phyloP scores from a whole-genome alignment of 2,888 invertebrate species.

The Sepiola atlantica region DNA sequence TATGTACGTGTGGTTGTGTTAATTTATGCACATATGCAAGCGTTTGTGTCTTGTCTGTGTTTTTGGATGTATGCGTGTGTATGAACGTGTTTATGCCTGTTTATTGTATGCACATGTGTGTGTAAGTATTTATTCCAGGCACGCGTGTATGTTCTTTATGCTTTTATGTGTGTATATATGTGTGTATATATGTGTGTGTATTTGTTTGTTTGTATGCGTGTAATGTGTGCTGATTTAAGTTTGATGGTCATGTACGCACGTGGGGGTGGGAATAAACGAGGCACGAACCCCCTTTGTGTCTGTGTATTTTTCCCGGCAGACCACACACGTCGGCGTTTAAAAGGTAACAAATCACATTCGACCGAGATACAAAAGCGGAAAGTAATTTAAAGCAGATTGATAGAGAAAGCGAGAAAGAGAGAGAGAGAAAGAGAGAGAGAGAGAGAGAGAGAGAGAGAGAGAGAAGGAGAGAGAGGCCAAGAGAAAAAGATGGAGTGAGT shows the following conservation, averaged over 20 bases:
- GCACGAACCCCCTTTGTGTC: neutral
- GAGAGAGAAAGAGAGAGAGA: too few relatives aligned
- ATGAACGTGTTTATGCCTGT: neutral
- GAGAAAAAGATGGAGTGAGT: too few relatives aligned
- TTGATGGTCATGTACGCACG: neutral
- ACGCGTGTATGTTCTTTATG: neutral
- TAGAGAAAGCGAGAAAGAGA: neutral
- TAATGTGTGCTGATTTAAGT: too few relatives aligned
- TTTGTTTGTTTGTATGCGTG: neutral
- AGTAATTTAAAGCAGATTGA: neutral
- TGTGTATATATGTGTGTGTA: neutral
- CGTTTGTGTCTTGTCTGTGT: neutral
- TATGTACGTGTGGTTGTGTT: neutral
- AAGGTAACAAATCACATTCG: constrained; percentile 17
- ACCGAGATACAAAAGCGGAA: neutral
- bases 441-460: too few relatives aligned
- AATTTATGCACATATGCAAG: too few relatives aligned
- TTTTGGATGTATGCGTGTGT: neutral
- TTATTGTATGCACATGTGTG: neutral
- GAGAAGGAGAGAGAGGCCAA: too few relatives aligned
- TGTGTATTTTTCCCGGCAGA: neutral
- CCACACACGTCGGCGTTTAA: neutral
- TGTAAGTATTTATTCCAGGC: neutral
- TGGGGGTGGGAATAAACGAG: neutral
- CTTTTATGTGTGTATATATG: neutral